Evolutionary conservation across 2,797 vertebrate species (phyloP), one percentile per base, ranked within the genome.

Genomic region (Brachymystax lenok): DNA sequence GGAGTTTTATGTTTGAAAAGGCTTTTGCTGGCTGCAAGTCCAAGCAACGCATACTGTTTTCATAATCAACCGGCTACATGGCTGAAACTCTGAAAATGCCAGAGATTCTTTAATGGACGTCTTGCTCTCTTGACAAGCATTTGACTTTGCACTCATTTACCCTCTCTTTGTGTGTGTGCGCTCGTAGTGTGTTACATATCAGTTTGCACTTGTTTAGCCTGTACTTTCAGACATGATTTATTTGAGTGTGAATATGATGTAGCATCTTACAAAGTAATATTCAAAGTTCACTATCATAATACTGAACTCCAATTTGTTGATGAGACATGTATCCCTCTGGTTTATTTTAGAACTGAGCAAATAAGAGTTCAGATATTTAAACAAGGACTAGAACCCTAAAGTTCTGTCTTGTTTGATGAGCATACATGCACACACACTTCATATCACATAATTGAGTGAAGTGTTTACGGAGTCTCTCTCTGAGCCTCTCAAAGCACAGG

Each of bases 21-120:
- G 74, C 69, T 87, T 92, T 85, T 73, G 73, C 87, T 89, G 87
- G 85, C 90, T 90, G 83, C 76, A 77, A 88, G 84, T 89, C 86
- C 85, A 69, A 88, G 86, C 81, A 83, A 77, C 82, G 87, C 86
- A 85, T 69, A 89, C 85, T 89, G 89, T 89, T 92, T 91, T 93
- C 89, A 90, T 90, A 86, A 91, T 89, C 89, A 89, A 88, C 82
- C 82, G 71, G 85, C 84, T 84, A 85, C 84, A 81, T 86, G 73
- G 85, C 86, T 77, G 82, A 91, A 86, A 83, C 80, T 76, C 80
- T 83, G 35, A 78, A 79, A 88, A 85, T 74, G 78, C 83, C 83
- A 69, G 84, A 82, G 75, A 73, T 80, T 79, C 54, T 88, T 88
- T 83, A 88, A 86, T 84, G 74, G 82, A 87, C 79, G 78, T 82